These are phyloP conservation scores for Mormoops blainvillei DNA, from an alignment of 2,113 vertebrate species.

Conservation along the genomic window DNA sequence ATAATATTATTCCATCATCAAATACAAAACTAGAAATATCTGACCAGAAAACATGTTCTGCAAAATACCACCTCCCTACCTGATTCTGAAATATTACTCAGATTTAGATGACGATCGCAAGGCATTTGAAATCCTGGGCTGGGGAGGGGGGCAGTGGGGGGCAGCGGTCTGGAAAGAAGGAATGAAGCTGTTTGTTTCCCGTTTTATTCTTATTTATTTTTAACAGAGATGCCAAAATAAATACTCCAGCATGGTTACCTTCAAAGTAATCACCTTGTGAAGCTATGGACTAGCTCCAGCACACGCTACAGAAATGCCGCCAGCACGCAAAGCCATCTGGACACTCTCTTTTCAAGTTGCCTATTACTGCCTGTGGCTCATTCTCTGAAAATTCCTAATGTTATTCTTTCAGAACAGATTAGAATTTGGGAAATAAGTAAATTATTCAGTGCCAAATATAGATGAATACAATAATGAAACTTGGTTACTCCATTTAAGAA, in stretches of 20 bases:
- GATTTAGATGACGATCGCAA: not conserved
- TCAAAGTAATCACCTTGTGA: not conserved
- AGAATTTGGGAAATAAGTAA: not conserved
- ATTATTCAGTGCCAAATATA: not conserved
- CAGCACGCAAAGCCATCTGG: not conserved
- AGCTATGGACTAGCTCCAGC: not conserved
- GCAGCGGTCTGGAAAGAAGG: not conserved
- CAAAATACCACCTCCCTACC: not conserved
- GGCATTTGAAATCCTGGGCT: not conserved
- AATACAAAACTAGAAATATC: not conserved
- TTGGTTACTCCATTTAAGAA: not conserved
- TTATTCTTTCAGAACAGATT: not conserved
- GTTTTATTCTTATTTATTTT: not conserved
- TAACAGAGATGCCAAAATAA: not conserved
- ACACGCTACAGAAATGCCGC: not conserved
- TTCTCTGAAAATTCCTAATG: not conserved
- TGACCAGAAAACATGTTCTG: not conserved
- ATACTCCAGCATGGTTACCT: not conserved
- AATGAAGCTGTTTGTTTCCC: not conserved
- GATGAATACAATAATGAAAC: not conserved
- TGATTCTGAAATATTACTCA: not conserved
- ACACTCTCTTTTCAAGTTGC: not conserved
- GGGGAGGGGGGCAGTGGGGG: fast-evolving
- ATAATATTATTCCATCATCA: not conserved
- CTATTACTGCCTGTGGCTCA: not conserved